Base-by-base conservation (phyloP, 2,113 vertebrate genomes). In the Nanorana parkeri region DNA sequence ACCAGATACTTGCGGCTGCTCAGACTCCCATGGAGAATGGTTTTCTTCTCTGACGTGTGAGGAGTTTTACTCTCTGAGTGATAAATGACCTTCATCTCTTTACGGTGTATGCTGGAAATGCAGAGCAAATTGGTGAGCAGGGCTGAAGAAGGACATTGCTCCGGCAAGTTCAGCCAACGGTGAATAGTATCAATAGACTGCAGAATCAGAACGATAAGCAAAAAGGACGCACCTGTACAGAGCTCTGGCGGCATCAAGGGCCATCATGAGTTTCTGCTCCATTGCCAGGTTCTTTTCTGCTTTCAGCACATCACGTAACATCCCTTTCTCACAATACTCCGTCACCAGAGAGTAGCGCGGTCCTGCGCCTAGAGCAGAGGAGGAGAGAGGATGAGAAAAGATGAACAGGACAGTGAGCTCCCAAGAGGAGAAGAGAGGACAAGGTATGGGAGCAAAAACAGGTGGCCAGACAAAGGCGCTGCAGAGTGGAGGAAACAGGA, bases 311-410 rank as follows among this genome's bases (percentile, higher is more conserved):
- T 95, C 83, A 17, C 93, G 83, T 76, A 98, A 91, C 0, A 88
- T 95, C 58, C 96, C 95, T 0, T 89, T 93, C 84, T 96, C 94
- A 58, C 96, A 98, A 86, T 93, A 96, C 84, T 98, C 97, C 90
- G 91, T 97, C 81, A 98, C 79, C 0, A 97, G 93, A 76, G 95
- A 91, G 88, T 92, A 97, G 19, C 90, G 87, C 32, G 94, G 91
- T 0, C 77, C 88, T 0, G 85, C 84, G 2, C 88, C 97, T 97
- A n/a, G 11, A 64, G 29, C 36, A 54, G 16, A 20, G 11, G n/a
- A 10, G 32, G 32, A 26, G 16, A 47, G 41, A 13, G 41, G 41
- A 47, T 47, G 41, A 47, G 41, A 11, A 47, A 7, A 41, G 8
- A 11, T 1, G 8, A 7, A 41, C 41, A 41, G 41, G 41, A 11